Percentiles rank a stretch among this genome's conserved stretches.
These are phyloP conservation scores for Brenthis hecate DNA, from an alignment of 2,888 invertebrate genomes.

Conservation along the genomic window DNA sequence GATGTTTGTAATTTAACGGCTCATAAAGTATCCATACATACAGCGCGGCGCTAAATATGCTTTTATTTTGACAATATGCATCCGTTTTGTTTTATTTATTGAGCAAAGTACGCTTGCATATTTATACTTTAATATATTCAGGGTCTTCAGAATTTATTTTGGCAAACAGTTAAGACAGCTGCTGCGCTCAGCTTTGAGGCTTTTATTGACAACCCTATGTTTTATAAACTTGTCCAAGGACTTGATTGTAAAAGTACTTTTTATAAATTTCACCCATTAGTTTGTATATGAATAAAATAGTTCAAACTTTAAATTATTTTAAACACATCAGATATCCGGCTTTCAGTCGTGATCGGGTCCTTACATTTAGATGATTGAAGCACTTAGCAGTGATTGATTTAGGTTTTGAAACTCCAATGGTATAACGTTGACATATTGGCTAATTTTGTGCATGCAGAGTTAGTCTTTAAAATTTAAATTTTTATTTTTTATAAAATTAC, in stretches of 20 bases:
- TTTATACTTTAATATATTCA: not conserved
- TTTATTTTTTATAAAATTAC: no score
- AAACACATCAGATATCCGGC: conserved; percentile 28
- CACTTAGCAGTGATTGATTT: conserved; percentile 41
- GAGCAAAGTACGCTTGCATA: not conserved
- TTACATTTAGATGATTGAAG: conserved; percentile 39
- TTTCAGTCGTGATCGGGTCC: conserved; percentile 37
- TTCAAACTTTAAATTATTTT: not conserved
- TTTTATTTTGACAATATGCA: conserved; percentile 13
- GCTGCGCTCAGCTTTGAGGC: not conserved
- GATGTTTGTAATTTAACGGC: conserved; percentile 10
- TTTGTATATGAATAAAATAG: no score
- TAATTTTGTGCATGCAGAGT: conserved; percentile 20
- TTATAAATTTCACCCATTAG: no score
- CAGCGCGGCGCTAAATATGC: not conserved
- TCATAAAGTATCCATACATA: conserved; percentile 1
- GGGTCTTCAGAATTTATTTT: not conserved
- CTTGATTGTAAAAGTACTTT: no score
- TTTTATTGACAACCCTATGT: not conserved
- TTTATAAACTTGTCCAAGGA: not conserved
- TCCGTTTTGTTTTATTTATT: conserved; percentile 25
- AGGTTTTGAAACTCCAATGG: conserved; percentile 38
- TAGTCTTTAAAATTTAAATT: conserved; percentile 19
- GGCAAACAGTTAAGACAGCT: not conserved
- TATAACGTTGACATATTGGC: conserved; percentile 38